Conservation (phyloP, 1,140 invertebrate species). For the Nixonia krombeini region DNA sequence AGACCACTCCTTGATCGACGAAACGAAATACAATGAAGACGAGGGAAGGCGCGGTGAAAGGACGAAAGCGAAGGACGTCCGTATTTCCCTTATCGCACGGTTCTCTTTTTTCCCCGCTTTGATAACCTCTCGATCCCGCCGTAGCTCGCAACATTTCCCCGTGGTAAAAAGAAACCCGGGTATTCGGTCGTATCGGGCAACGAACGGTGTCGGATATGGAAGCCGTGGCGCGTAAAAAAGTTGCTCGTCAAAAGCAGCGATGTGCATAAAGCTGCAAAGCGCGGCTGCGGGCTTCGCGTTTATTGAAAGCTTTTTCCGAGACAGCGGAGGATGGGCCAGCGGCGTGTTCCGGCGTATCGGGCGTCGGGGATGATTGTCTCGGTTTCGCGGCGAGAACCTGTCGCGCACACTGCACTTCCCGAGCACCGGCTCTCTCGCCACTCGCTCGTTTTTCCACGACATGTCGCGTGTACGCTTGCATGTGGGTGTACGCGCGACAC, state of each 20-base stretch:
- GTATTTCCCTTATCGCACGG: too few relatives aligned
- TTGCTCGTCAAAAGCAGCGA: constrained; percentile 59
- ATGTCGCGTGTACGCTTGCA: too few relatives aligned
- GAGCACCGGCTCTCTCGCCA: constrained; percentile 1
- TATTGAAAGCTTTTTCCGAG: constrained; percentile 64
- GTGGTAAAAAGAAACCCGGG: constrained; percentile 55
- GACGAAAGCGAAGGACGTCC: too few relatives aligned
- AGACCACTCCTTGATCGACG: too few relatives aligned
- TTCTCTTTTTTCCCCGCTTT: too few relatives aligned
- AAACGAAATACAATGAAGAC: too few relatives aligned
- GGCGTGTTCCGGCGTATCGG: background rate
- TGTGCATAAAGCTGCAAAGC: constrained; percentile 49
- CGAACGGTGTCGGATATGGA: constrained; percentile 55
- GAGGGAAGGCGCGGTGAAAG: too few relatives aligned
- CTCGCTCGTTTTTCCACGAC: background rate
- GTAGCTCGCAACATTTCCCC: constrained; percentile 52
- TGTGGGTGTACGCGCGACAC: too few relatives aligned
- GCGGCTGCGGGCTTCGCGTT: constrained; percentile 53
- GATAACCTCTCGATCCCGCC: too few relatives aligned
- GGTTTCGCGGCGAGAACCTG: constrained; percentile 14
- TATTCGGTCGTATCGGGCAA: constrained; percentile 7
- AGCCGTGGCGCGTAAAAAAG: constrained; percentile 59
- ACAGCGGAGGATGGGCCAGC: constrained; percentile 19
- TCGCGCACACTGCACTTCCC: constrained; percentile 5
- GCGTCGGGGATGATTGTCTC: constrained; percentile 16